Percentiles rank a stretch among this genome's conserved stretches.
Conservation (phyloP, 2,113 vertebrate species). For the Connochaetes taurinus region DNA sequence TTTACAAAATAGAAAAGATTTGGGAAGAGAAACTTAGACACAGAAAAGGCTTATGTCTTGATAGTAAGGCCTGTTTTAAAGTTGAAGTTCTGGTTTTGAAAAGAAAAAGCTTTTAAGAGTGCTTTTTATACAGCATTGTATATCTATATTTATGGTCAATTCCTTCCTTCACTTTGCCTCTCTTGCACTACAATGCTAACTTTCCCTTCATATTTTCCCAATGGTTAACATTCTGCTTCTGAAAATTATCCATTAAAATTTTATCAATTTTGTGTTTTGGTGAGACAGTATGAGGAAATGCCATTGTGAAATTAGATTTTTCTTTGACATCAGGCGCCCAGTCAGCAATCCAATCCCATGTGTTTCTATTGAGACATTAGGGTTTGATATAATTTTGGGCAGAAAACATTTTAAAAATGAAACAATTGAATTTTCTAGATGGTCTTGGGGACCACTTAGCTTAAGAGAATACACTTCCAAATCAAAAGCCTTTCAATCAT, state of each 20-base stretch:
- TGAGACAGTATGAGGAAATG: conserved; percentile 96
- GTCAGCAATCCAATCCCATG: conserved; percentile 96
- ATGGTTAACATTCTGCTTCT: conserved; percentile 81
- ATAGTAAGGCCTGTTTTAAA: conserved; percentile 38
- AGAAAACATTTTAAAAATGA: conserved; percentile 96
- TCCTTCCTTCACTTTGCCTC: conserved; percentile 39
- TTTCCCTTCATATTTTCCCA: conserved; percentile 81
- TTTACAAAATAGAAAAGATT: conserved; percentile 26
- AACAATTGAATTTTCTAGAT: conserved; percentile 99
- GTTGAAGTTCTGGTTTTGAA: conserved; percentile 61
- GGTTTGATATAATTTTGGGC: conserved; percentile 98
- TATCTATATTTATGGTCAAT: conserved; percentile 64
- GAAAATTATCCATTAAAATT: conserved; percentile 98
- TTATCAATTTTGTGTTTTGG: conserved; percentile 93
- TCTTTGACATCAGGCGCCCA: conserved; percentile 95
- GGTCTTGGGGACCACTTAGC: conserved; percentile 98
- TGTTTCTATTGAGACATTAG: conserved; percentile 98
- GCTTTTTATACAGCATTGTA: conserved; percentile 44
- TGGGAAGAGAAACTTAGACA: conserved; percentile 25
- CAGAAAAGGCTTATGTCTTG: conserved; percentile 25
- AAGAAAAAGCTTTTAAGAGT: conserved; percentile 57
- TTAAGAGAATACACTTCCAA: conserved; percentile 99
- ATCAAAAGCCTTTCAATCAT: conserved; percentile 99
- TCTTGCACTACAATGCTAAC: conserved; percentile 21
- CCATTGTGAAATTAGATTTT: conserved; percentile 98